Base-by-base conservation (phyloP, 2,888 invertebrate genomes). In the Orthosia gracilis region DNA sequence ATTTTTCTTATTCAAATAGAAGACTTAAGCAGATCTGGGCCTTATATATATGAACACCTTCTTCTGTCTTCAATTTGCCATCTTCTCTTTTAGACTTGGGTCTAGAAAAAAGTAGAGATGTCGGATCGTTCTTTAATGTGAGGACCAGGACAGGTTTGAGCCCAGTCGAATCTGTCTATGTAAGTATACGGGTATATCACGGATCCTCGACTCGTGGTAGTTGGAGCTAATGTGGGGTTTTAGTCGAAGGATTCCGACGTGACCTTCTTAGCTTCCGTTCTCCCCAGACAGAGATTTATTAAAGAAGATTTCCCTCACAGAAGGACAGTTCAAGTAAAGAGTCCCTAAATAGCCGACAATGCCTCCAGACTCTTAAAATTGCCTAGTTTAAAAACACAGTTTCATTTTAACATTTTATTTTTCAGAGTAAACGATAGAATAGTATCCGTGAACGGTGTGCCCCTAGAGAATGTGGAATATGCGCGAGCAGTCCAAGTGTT, bases 391-490 rank as follows among this genome's bases (percentile, higher is more conserved):
- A 18, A 50, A n/a, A 3, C n/a, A 11, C n/a, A 18, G 26, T 5
- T 31, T n/a, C 1, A 61, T 61, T 3, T 12, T 9, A 40, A 59
- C 3, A 0, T 67, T n/a, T 3, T 18, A 4, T 69, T 72, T 90
- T 90, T 40, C 97, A 99, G 99, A 96, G 99, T 99, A 57, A 99
- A 99, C 95, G 99, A 99, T 96, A 97, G 99, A 84, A 99, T 99
- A 90, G 98, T 99, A 84, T 98, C 99, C 72, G 99, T 99, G 31
- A 99, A 99, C 94, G 99, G 99, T 23, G 98, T 99, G 58, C 98
- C 99, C 0, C 96, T 99, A 87, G 99, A 99, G 94, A 99, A 99
- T 93, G 99, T 99, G 69, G 99, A 99, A 94, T 99, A 99, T 92
- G 98, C 98, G 18, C 98, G 98, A 1, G 99, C 99, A 1, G 99